Conservation (phyloP, 2,888 invertebrate genomes). For the Tiliacea citrago region DNA sequence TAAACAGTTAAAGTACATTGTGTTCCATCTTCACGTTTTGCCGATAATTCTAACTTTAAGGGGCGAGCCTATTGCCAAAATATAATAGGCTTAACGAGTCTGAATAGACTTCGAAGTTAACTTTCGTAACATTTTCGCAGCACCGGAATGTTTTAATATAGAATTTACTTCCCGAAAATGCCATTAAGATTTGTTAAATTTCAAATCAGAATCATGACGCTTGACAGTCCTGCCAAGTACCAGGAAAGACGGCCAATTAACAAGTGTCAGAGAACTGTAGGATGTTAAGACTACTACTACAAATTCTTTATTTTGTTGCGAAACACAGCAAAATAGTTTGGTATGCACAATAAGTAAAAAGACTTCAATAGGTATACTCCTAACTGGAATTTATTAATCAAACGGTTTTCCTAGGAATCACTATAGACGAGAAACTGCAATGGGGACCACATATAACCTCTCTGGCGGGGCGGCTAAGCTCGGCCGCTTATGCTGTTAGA, state of each 20-base stretch:
- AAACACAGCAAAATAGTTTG: neutral
- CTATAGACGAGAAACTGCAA: no score
- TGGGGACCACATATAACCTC: no score
- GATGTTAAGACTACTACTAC: no score
- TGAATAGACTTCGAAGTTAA: neutral
- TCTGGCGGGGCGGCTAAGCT: no score
- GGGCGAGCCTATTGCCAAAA: neutral
- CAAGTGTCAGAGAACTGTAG: neutral
- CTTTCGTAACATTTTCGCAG: constrained; percentile 1
- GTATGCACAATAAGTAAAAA: neutral
- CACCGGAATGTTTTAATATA: neutral
- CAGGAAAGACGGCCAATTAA: neutral
- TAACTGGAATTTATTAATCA: no score
- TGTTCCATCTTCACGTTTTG: neutral
- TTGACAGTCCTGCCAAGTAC: neutral
- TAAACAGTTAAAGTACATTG: neutral
- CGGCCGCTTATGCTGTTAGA: no score
- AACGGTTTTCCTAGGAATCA: no score
- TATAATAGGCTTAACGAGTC: constrained; percentile 14
- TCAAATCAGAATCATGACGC: neutral
- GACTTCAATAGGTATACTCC: no score
- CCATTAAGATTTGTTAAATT: neutral
- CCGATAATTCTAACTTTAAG: neutral
- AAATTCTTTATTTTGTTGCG: no score
- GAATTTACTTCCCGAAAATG: neutral